These are phyloP conservation scores for Astyanax mexicanus DNA, from an alignment of 2,797 vertebrate species.

Conservation along the genomic window DNA sequence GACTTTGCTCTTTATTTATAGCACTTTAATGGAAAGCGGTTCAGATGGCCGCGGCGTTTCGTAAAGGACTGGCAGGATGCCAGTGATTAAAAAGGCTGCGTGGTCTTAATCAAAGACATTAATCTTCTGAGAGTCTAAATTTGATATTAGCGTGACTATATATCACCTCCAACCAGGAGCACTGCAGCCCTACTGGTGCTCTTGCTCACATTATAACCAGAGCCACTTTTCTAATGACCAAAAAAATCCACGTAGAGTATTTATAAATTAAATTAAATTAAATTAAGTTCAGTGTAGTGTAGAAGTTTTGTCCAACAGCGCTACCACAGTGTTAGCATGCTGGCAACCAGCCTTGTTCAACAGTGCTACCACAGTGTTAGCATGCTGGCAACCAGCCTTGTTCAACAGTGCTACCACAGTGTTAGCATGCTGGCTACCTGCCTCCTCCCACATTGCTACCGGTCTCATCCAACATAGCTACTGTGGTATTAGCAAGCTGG, in stretches of 20 bases:
- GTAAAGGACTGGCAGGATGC: neutral
- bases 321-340: too few species aligned
- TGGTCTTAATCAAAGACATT: neutral
- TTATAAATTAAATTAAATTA: too few species aligned
- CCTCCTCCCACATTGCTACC: too few species aligned
- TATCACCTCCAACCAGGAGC: constrained; percentile 5
- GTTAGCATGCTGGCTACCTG: too few species aligned
- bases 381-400: too few species aligned
- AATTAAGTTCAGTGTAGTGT: too few species aligned
- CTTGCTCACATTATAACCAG: neutral
- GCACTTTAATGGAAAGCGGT: constrained; percentile 17
- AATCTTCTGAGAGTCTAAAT: constrained; percentile 6
- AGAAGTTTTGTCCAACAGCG: too few species aligned
- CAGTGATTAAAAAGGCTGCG: constrained; percentile 10
- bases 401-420: too few species aligned
- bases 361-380: too few species aligned
- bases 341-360: too few species aligned
- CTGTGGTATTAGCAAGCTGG: too few species aligned
- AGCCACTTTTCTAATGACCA: neutral
- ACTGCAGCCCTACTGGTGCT: neutral
- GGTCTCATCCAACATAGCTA: too few species aligned
- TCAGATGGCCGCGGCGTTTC: constrained; percentile 21
- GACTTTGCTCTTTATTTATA: constrained; percentile 19
- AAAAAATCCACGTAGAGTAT: neutral
- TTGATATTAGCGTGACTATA: constrained; percentile 6